phyloP scores from a whole-genome alignment of 2,888 invertebrate genomes.

The Andrena praecox region DNA sequence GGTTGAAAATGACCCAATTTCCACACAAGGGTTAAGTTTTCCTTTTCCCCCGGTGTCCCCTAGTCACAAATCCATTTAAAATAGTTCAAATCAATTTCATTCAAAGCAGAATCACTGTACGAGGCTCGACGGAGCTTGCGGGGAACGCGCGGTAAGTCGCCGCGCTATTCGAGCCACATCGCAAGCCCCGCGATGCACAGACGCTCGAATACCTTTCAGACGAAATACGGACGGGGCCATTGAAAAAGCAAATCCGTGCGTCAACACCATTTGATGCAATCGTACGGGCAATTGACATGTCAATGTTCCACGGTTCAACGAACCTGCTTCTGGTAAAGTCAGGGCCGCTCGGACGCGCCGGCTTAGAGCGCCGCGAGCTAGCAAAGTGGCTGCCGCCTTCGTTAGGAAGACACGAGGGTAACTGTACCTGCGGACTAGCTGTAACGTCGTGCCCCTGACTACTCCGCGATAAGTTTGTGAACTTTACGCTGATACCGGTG shows the following conservation, averaged over 20 bases:
- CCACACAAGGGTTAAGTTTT: too few species aligned
- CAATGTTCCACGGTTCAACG: slow-evolving; percentile 64
- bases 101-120: too few species aligned
- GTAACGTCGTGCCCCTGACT: neutral
- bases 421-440: slow-evolving; percentile 35
- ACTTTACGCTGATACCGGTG: neutral
- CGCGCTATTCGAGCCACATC: too few species aligned
- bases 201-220: neutral
- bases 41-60: too few species aligned
- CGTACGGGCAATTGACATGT: slow-evolving; percentile 62
- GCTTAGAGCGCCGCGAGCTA: slow-evolving; percentile 16
- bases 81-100: too few species aligned
- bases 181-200: too few species aligned
- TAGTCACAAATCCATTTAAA: too few species aligned
- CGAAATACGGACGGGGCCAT: neutral
- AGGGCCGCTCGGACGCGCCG: slow-evolving; percentile 56
- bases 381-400: slow-evolving; percentile 50
- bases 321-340: slow-evolving; percentile 65
- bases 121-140: too few species aligned
- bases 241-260: slow-evolving; percentile 31
- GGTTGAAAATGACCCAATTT: too few species aligned
- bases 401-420: slow-evolving; percentile 49
- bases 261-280: slow-evolving; percentile 47
- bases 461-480: slow-evolving; percentile 8
- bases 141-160: too few species aligned